A percentile compares a stretch with the other conserved stretches of the same genome.
These are phyloP conservation scores for Elymnias hypermnestra DNA, from an alignment of 1,140 invertebrate genomes.

Conservation along the genomic window DNA sequence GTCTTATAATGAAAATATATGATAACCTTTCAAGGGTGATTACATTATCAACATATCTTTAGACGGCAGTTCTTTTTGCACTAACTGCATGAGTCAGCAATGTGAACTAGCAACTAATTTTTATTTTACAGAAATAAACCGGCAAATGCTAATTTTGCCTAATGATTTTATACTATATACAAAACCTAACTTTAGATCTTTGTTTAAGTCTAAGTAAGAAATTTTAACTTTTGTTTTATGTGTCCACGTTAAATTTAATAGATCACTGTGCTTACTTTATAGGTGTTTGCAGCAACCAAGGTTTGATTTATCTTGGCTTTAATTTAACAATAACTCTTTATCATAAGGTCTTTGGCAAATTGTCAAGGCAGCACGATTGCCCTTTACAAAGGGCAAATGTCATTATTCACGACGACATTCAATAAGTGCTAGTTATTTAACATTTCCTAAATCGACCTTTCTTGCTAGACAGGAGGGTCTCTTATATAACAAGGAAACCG, in stretches of 20 bases:
- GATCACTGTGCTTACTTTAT: not conserved
- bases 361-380: slow-evolving; percentile 3
- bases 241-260: not conserved
- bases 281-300: too few species aligned
- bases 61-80: too few species aligned
- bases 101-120: too few species aligned
- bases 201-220: too few species aligned
- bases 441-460: not conserved
- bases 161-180: too few species aligned
- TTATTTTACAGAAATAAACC: too few species aligned
- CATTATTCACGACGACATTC: not conserved
- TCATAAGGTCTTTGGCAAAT: slow-evolving; percentile 6
- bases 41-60: too few species aligned
- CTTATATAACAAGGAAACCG: not conserved
- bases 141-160: too few species aligned
- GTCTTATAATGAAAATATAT: not conserved
- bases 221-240: not conserved
- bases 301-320: too few species aligned
- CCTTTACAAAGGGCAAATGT: slow-evolving; percentile 1
- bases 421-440: not conserved
- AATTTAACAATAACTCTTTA: not conserved
- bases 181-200: too few species aligned
- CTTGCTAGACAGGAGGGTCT: not conserved
- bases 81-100: too few species aligned
- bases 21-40: not conserved